Percentiles rank a stretch among this genome's conserved stretches.
These are phyloP conservation scores for Scatophagus argus DNA, from an alignment of 2,113 vertebrate species.

Conservation along the genomic window DNA sequence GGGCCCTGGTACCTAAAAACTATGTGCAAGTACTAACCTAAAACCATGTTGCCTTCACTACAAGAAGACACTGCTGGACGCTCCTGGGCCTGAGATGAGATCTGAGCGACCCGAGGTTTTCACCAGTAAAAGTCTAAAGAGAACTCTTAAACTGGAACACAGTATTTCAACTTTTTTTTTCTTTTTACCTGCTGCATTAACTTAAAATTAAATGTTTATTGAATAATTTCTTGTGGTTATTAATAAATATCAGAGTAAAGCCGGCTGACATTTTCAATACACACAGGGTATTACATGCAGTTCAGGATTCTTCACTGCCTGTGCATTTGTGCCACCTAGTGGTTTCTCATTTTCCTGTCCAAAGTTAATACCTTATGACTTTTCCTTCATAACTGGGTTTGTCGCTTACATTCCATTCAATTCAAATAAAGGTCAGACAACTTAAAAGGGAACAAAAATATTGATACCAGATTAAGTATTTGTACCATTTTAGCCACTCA, in stretches of 20 bases:
- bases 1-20: constrained; percentile 91
- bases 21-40: constrained; percentile 86
- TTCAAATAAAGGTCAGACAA: background rate
- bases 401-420: background rate
- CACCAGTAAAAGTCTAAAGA: background rate
- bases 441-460: background rate
- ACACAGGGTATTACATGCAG: fast-evolving
- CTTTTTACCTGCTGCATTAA: background rate
- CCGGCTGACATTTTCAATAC: background rate
- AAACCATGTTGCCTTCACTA: background rate
- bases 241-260: constrained; percentile 22
- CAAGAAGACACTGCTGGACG: background rate
- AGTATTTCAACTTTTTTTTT: constrained; percentile 27
- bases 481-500: no score
- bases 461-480: background rate
- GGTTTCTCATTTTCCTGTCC: background rate
- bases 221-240: constrained; percentile 12
- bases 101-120: background rate
- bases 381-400: background rate
- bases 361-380: background rate
- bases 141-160: constrained; percentile 14
- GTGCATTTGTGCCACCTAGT: constrained; percentile 43
- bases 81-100: background rate
- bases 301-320: background rate
- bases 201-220: constrained; percentile 2